Base-by-base conservation (phyloP, 2,797 vertebrate genomes). In the Podargus strigoides region DNA sequence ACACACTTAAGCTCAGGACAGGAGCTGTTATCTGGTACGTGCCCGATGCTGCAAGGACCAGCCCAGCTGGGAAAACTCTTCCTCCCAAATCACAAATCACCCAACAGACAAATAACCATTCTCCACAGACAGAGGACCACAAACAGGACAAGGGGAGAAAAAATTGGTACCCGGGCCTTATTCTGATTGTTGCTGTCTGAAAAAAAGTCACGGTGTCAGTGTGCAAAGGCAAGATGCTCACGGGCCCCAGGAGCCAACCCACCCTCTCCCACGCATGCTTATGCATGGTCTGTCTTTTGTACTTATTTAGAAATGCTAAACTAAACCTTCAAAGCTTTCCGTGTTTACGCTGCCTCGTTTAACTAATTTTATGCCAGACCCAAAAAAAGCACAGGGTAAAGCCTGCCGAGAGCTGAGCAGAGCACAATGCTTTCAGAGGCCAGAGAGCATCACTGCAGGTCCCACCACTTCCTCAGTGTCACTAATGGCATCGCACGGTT, bases 1-100 rank as follows among this genome's bases (percentile, higher is more conserved):
- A 97, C 97, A 97, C 95, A 97, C 63, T 97, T 97, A 36, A 14
- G 82, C 50, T 47, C 28, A 37, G 80, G 18, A 10, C 2, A 63
- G 76, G 49, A n/a, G 42, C 5, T n/a, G 85, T 32, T n/a, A 89
- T 16, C 79, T 62, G 68, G 22, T 60, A 46, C 1, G 0, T 1
- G 34, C 66, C 66, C 0, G 0, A 12, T 0, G 11, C 59, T 22
- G 32, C 39, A 41, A 63, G 72, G 41, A 74, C 21, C 36, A 3
- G 27, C 6, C 42, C 52, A 55, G 27, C 62, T 21, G 70, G 74
- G 66, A 70, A 52, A 69, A 69, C n/a, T 58, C 62, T 6, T 10
- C 16, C 23, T 68, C 66, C 46, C 42, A 10, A 15, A n/a, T 7
- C 84, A 63, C 42, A 10, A 15, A n/a, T 7, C 84, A 63, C 16